phyloP scores from a whole-genome alignment of 2,888 invertebrate species.

The Eumacrocentrus americanus region DNA sequence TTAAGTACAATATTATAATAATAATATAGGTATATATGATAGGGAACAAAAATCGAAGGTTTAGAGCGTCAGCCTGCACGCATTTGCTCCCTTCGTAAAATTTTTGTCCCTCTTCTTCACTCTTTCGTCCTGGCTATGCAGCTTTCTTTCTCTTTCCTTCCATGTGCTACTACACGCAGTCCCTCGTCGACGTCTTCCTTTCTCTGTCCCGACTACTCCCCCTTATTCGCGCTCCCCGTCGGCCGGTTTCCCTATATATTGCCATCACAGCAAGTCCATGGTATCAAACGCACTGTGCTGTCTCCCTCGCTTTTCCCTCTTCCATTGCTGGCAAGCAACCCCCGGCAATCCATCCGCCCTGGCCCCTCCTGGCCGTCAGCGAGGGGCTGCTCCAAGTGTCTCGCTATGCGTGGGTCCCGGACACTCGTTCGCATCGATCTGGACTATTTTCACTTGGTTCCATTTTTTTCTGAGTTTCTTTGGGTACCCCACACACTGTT shows the following conservation, averaged over 20 bases:
- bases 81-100: slow-evolving; percentile 15
- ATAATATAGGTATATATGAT: neutral
- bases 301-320: slow-evolving; percentile 33
- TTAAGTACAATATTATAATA: neutral
- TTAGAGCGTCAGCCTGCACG: slow-evolving; percentile 13
- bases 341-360: slow-evolving; percentile 38
- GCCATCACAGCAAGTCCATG: slow-evolving; percentile 20
- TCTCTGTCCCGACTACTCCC: slow-evolving; percentile 32
- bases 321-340: slow-evolving; percentile 30
- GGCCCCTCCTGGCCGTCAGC: slow-evolving; percentile 38
- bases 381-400: slow-evolving; percentile 36
- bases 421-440: slow-evolving; percentile 37
- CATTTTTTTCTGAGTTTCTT: slow-evolving; percentile 31
- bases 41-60: slow-evolving; percentile 20
- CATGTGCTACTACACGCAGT: neutral
- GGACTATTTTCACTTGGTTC: slow-evolving; percentile 25
- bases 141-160: slow-evolving; percentile 12
- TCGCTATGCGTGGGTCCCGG: slow-evolving; percentile 39
- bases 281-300: slow-evolving; percentile 32
- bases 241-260: slow-evolving; percentile 33
- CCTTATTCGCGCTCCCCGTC: slow-evolving; percentile 35
- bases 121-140: slow-evolving; percentile 14
- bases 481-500: slow-evolving; percentile 27
- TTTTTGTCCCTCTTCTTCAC: slow-evolving; percentile 9
- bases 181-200: slow-evolving; percentile 11